phyloP scores from a whole-genome alignment of 2,888 invertebrate species.

The Synanthedon formicaeformis region DNA sequence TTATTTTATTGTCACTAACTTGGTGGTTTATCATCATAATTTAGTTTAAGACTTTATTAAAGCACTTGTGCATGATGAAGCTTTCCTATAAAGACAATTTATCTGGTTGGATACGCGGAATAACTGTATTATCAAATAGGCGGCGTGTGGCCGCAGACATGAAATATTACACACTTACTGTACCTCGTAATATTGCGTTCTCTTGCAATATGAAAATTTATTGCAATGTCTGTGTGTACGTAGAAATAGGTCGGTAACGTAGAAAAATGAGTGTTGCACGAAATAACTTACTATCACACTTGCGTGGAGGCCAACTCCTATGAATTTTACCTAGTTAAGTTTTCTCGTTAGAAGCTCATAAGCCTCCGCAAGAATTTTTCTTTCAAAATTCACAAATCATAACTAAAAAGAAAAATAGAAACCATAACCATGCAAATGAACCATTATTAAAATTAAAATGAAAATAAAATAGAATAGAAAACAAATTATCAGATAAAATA shows the following conservation, averaged over 20 bases:
- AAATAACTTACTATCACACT: constrained; percentile 14
- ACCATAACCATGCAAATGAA: too few relatives aligned
- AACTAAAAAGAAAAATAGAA: too few relatives aligned
- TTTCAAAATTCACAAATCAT: too few relatives aligned
- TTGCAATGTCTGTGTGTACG: constrained; percentile 46
- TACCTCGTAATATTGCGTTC: constrained; percentile 62
- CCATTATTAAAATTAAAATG: too few relatives aligned
- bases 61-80: constrained; percentile 15
- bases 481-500: too few relatives aligned
- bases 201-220: constrained; percentile 67
- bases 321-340: too few relatives aligned
- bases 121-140: constrained; percentile 49
- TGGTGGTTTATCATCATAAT: not conserved
- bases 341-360: too few relatives aligned
- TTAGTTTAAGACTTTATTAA: constrained; percentile 6
- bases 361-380: too few relatives aligned
- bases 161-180: constrained; percentile 57
- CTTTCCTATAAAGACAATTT: constrained; percentile 24
- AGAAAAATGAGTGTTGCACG: constrained; percentile 34
- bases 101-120: constrained; percentile 33
- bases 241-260: constrained; percentile 42
- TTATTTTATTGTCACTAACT: too few relatives aligned
- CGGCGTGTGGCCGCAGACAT: constrained; percentile 43
- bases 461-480: too few relatives aligned
- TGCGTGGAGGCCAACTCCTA: not conserved